Conservation (phyloP, 1,140 invertebrate genomes). For the Apis cerana region DNA sequence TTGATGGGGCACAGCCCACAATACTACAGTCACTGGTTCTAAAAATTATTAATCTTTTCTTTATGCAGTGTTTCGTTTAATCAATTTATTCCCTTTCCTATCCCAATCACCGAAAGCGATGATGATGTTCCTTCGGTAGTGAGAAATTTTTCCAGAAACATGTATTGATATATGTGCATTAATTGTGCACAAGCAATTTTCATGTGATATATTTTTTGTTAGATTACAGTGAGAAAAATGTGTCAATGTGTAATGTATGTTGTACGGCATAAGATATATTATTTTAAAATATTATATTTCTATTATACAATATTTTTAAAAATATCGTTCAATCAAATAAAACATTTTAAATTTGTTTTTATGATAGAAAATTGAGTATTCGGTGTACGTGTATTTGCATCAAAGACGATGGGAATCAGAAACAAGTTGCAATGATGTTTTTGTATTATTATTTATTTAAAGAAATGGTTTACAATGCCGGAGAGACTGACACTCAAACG, state of each 20-base stretch:
- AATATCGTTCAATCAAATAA: background rate
- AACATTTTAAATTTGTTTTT: background rate
- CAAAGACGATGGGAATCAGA: conserved; percentile 42
- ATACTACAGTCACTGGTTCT: conserved; percentile 74
- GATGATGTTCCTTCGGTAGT: conserved; percentile 26
- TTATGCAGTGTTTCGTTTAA: conserved; percentile 6
- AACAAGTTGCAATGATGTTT: conserved; percentile 21
- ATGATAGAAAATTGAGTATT: background rate
- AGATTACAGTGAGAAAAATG: background rate
- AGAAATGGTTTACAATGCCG: conserved; percentile 58
- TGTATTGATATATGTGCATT: conserved; percentile 38
- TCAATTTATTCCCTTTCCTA: background rate
- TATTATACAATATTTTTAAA: background rate
- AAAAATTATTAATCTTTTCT: conserved; percentile 50
- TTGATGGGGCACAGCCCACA: conserved; percentile 75
- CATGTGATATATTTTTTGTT: background rate
- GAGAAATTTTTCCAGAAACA: conserved; percentile 10
- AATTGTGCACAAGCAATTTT: conserved; percentile 28
- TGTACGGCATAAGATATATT: background rate
- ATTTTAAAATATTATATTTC: background rate
- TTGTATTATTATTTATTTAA: conserved; percentile 60
- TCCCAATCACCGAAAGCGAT: conserved; percentile 55
- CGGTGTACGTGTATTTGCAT: conserved; percentile 10
- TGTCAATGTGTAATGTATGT: background rate
- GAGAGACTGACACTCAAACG: conserved; percentile 29